Conservation (phyloP, 2,888 invertebrate genomes). For the Chydorus sphaericus region DNA sequence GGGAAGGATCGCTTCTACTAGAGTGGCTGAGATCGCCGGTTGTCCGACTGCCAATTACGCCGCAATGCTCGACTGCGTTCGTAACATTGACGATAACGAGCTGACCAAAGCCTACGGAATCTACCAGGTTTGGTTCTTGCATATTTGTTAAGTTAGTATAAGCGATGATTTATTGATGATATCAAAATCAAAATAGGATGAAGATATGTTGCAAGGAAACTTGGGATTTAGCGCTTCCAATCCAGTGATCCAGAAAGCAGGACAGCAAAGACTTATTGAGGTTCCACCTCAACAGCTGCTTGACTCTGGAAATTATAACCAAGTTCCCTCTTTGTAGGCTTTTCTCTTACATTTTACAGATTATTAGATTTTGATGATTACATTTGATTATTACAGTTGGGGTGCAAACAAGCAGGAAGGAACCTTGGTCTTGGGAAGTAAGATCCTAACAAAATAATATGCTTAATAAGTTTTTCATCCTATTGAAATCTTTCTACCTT, state of each 20-base stretch:
- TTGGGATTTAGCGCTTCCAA: constrained; percentile 19
- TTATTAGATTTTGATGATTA: not conserved
- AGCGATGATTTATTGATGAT: not conserved
- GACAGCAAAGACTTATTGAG: constrained; percentile 16
- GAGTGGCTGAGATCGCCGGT: constrained; percentile 28
- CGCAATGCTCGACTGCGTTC: constrained; percentile 3
- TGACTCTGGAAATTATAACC: constrained; percentile 17
- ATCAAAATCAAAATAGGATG: constrained; percentile 9
- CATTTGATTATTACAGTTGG: not conserved
- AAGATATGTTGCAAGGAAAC: constrained; percentile 18
- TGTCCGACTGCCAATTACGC: constrained; percentile 23
- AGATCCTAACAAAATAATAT: not conserved
- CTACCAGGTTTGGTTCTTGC: constrained; percentile 2
- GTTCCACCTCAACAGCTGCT: constrained; percentile 19
- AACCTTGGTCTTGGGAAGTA: constrained; percentile 21
- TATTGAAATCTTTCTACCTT: not conserved
- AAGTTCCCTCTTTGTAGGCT: constrained; percentile 21
- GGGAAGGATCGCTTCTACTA: constrained; percentile 27
- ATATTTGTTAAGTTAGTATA: not conserved
- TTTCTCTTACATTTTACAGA: not conserved
- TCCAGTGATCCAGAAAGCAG: constrained; percentile 19
- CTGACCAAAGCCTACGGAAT: constrained; percentile 11
- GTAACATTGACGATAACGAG: constrained; percentile 1
- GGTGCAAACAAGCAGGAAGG: constrained; percentile 23
- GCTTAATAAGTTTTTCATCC: not conserved